Evolutionary conservation across 2,797 vertebrate species (phyloP).

Genomic region (Pipistrellus nathusii): DNA sequence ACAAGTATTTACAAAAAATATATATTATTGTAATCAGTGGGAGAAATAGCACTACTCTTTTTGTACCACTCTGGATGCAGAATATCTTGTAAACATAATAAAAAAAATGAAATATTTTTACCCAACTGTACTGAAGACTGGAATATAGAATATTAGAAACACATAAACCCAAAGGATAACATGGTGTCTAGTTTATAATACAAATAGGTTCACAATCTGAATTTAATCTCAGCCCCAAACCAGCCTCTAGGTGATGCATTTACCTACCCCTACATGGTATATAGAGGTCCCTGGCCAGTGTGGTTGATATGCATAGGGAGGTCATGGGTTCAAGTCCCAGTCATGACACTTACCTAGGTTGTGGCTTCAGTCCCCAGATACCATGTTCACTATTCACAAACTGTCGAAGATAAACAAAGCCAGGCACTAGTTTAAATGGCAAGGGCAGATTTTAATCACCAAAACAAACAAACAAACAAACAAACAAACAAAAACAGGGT

Average conservation of each 20-base stretch:
- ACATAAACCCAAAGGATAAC: not conserved
- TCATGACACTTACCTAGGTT: too few relatives aligned
- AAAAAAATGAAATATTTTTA: slow-evolving; percentile 23
- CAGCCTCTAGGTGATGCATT: accelerated
- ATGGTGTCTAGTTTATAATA: not conserved
- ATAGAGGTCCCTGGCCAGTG: not conserved
- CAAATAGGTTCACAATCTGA: not conserved
- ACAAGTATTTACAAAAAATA: not conserved
- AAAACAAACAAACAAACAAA: not conserved
- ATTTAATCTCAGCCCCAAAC: not conserved
- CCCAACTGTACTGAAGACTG: not conserved
- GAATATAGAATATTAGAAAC: not conserved
- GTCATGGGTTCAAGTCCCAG: too few relatives aligned
- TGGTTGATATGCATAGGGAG: too few relatives aligned
- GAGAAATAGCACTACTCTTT: not conserved
- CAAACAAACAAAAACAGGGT: not conserved
- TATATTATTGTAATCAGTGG: not conserved
- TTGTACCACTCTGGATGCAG: not conserved
- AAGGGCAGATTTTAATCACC: not conserved
- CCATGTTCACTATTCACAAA: not conserved
- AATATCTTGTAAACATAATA: not conserved
- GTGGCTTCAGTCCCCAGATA: too few relatives aligned
- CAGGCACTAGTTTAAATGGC: not conserved
- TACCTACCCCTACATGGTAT: not conserved
- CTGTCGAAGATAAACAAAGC: not conserved